Conservation (phyloP, 2,888 invertebrate genomes). For the Proisotoma minuta region DNA sequence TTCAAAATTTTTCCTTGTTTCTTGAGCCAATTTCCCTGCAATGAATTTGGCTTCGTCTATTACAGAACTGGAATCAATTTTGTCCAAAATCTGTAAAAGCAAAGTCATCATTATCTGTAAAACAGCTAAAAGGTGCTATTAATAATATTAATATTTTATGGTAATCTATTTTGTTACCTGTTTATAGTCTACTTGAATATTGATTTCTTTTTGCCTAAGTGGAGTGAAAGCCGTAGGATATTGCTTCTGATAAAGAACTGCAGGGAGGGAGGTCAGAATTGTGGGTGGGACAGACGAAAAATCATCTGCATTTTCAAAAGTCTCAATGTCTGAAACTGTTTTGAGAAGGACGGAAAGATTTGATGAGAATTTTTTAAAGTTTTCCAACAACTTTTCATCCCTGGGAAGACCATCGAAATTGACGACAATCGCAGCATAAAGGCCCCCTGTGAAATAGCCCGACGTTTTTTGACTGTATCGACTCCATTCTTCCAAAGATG, state of each 20-base stretch:
- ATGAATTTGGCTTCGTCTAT: slow-evolving; percentile 20
- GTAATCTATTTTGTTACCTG: not conserved
- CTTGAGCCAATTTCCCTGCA: slow-evolving; percentile 17
- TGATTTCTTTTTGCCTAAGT: slow-evolving; percentile 9
- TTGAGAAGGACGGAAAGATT: slow-evolving; percentile 35
- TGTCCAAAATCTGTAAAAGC: slow-evolving; percentile 22
- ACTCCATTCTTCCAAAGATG: slow-evolving; percentile 37
- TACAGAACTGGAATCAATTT: slow-evolving; percentile 20
- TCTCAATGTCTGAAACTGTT: slow-evolving; percentile 33
- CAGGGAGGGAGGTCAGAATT: slow-evolving; percentile 37
- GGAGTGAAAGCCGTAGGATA: slow-evolving; percentile 25
- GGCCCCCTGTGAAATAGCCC: slow-evolving; percentile 45
- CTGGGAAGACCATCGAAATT: not conserved
- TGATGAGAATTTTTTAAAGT: slow-evolving; percentile 26
- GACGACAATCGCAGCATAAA: slow-evolving; percentile 34
- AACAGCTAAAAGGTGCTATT: no score
- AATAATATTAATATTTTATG: no score
- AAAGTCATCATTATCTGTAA: no score
- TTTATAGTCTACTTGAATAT: not conserved
- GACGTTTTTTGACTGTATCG: slow-evolving; percentile 32
- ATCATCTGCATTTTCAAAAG: slow-evolving; percentile 20
- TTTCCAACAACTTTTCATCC: not conserved
- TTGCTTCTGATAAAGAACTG: slow-evolving; percentile 39
- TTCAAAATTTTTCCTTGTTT: slow-evolving; percentile 22
- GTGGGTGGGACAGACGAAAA: slow-evolving; percentile 25